Evolutionary conservation across 2,888 invertebrate species (phyloP), one percentile per base, ranked within the genome.

Genomic region (Limulus polyphemus): DNA sequence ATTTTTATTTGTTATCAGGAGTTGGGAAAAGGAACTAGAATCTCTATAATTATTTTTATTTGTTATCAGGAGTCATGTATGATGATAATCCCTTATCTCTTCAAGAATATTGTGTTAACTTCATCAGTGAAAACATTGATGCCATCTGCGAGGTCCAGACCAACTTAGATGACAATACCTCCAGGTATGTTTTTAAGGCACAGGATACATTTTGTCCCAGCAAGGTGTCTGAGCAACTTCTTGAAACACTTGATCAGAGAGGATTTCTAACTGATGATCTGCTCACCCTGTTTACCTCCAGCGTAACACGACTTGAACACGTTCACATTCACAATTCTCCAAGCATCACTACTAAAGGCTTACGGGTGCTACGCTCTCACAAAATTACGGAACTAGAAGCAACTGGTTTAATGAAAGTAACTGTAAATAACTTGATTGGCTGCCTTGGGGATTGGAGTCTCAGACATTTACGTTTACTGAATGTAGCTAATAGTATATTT

Each of bases 361-460:
- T 85, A 60, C 79, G 80, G 67, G 78, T 83, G 59, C 75, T 86
- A 56, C 79, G 79, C 68, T 79, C 81, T 62, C 85, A 86, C 74
- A 83, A 83, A 74, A 79, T 85, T 61, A 75, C 78, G 55, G 81
- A 82, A 72, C 75, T 85, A 67, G 83, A 83, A 73, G 82, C 82
- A 60, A 79, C 80, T 63, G 81, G 81, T 65, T 75, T 84, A 67
- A 72, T 59, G 16, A 80, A 79, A 67, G 78, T 81, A 11, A 79
- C 82, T 54, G 80, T 83, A 60, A 82, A 81, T 73, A 82, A 83
- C 71, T 77, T 83, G 63, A 82, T 84, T 69, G 82, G 81, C 64
- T 84, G 83, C 74, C 76, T 85, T 62, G 82, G 82, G 60, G 83
- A 83, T 68, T 84, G 84, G 83, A 83, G 83, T 49, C 72, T 82